Percentiles rank a stretch among this genome's conserved stretches.
Conservation (phyloP, 2,888 invertebrate species). For the Drosophila atroscutellata region DNA sequence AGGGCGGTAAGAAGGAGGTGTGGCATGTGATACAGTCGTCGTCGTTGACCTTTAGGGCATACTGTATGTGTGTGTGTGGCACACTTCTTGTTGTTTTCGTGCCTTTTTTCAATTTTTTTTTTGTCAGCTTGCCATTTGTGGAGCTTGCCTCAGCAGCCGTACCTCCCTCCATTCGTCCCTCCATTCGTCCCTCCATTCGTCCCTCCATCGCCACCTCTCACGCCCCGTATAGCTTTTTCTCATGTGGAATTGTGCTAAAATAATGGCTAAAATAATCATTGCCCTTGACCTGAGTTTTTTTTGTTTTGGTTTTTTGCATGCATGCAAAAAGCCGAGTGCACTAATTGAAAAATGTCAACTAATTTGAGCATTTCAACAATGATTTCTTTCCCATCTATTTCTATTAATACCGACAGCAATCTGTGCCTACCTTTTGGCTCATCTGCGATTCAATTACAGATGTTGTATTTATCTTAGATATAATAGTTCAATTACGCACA, state of each 20-base stretch:
- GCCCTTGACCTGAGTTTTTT: constrained; percentile 61
- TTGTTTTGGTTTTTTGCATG: constrained; percentile 3
- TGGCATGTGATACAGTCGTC: constrained; percentile 48
- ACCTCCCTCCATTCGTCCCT: background rate
- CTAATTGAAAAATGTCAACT: constrained; percentile 46
- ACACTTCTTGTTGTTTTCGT: constrained; percentile 18
- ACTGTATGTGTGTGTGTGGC: constrained; percentile 30
- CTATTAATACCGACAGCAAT: constrained; percentile 85
- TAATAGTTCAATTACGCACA: constrained; percentile 95
- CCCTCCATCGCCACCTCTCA: background rate
- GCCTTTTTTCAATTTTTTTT: constrained; percentile 11
- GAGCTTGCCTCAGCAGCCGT: constrained; percentile 11
- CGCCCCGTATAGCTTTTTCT: background rate
- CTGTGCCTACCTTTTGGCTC: constrained; percentile 91
- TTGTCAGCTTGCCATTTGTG: constrained; percentile 44
- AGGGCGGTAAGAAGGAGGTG: background rate
- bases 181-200: background rate
- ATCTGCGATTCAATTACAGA: constrained; percentile 94
- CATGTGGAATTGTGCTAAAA: constrained; percentile 53
- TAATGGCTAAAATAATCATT: constrained; percentile 58
- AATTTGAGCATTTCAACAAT: constrained; percentile 19
- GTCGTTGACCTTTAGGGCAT: constrained; percentile 53
- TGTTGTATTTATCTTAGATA: constrained; percentile 94
- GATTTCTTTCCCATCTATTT: background rate
- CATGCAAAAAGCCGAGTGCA: constrained; percentile 13